These are phyloP conservation scores for Channa maculata DNA, from an alignment of 2,113 vertebrate genomes.

Conservation along the genomic window DNA sequence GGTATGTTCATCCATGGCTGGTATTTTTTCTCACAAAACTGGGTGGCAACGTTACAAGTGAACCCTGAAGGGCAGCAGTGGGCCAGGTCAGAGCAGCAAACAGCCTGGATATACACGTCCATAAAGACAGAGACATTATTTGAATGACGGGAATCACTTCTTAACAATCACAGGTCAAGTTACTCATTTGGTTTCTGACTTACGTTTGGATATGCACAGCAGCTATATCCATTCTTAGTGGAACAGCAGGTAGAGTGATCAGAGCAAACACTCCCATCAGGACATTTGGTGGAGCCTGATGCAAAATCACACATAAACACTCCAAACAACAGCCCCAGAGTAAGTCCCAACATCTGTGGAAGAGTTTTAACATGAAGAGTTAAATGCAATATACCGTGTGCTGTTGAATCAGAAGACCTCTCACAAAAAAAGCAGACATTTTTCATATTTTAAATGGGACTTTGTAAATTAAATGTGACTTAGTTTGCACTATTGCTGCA, in stretches of 20 bases:
- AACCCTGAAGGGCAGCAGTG: slow-evolving; percentile 80
- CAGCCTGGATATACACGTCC: slow-evolving; percentile 63
- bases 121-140: not conserved
- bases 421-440: not conserved
- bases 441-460: not conserved
- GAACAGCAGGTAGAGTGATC: slow-evolving; percentile 72
- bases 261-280: slow-evolving; percentile 65
- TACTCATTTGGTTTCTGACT: slow-evolving; percentile 6
- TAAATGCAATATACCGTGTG: not conserved
- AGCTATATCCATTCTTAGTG: slow-evolving; percentile 59
- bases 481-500: not conserved
- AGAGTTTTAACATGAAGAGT: not conserved
- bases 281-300: slow-evolving; percentile 66
- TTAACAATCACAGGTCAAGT: not conserved
- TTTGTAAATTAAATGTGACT: too few species aligned
- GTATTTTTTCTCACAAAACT: slow-evolving; percentile 58
- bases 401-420: not conserved
- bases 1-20: slow-evolving; percentile 54
- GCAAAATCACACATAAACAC: slow-evolving; percentile 39
- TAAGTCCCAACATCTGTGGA: slow-evolving; percentile 70
- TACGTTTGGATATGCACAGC: slow-evolving; percentile 78
- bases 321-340: slow-evolving; percentile 55
- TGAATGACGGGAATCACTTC: not conserved
- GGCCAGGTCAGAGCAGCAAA: slow-evolving; percentile 77
- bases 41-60: slow-evolving; percentile 52